A percentile compares a stretch with the other conserved stretches of the same genome.
Conservation (phyloP, 2,797 vertebrate species). For the Labroides dimidiatus region DNA sequence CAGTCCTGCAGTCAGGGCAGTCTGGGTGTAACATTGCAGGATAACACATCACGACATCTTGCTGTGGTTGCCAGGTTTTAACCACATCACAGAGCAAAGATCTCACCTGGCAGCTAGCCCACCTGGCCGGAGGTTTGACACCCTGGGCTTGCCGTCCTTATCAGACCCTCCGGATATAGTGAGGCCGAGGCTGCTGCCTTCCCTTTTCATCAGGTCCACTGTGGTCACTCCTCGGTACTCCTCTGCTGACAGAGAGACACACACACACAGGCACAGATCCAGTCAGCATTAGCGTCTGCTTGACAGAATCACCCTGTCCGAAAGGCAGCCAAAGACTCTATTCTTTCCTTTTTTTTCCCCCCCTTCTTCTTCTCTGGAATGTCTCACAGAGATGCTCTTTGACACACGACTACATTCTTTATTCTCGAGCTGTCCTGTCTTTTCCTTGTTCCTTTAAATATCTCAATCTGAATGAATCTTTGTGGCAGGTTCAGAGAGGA, state of each 20-base stretch:
- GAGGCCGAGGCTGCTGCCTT: slow-evolving; percentile 95
- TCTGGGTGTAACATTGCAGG: slow-evolving; percentile 43
- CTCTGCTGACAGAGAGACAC: slow-evolving; percentile 84
- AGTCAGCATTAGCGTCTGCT: slow-evolving; percentile 60
- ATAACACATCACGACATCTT: slow-evolving; percentile 50
- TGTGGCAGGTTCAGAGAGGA: slow-evolving; percentile 38
- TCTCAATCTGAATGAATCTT: slow-evolving; percentile 39
- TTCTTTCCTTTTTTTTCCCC: neutral
- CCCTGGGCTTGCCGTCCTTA: slow-evolving; percentile 96
- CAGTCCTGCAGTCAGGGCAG: slow-evolving; percentile 39
- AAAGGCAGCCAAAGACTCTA: slow-evolving; percentile 46
- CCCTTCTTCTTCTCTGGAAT: slow-evolving; percentile 21
- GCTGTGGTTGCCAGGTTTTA: slow-evolving; percentile 55
- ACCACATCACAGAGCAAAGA: slow-evolving; percentile 56
- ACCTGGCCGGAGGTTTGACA: slow-evolving; percentile 95
- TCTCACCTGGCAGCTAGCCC: slow-evolving; percentile 97
- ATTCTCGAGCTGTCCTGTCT: slow-evolving; percentile 42
- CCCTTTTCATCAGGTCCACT: slow-evolving; percentile 97
- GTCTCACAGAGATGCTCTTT: slow-evolving; percentile 38
- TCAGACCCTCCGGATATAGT: slow-evolving; percentile 98
- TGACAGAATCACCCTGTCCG: slow-evolving; percentile 54
- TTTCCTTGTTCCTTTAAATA: slow-evolving; percentile 44
- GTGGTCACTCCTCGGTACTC: slow-evolving; percentile 95
- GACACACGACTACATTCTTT: slow-evolving; percentile 40
- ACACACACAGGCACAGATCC: slow-evolving; percentile 70